A percentile compares a stretch with the other conserved stretches of the same genome.
These are phyloP conservation scores for Eufriesea mexicana DNA, from an alignment of 1,140 invertebrate genomes.

Conservation along the genomic window DNA sequence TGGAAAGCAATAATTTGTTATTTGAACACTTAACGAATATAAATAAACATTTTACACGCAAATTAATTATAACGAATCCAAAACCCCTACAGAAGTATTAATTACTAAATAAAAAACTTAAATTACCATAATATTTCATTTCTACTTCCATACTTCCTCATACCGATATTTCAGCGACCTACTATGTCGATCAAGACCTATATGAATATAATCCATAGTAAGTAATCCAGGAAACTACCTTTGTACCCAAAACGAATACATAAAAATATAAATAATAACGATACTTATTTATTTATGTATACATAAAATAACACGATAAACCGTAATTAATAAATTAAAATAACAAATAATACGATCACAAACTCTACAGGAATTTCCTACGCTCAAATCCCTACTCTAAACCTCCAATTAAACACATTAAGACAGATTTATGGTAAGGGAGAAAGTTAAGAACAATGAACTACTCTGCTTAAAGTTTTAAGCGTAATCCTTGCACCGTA, in stretches of 20 bases:
- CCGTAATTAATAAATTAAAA: background rate
- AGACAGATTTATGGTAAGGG: background rate
- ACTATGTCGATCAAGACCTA: background rate
- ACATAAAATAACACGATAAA: fast-evolving
- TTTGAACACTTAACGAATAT: background rate
- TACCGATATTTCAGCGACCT: background rate
- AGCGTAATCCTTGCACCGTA: background rate
- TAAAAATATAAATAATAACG: too few species aligned
- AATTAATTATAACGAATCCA: background rate
- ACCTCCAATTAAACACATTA: background rate
- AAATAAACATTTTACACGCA: background rate
- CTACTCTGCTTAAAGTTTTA: background rate
- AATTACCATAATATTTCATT: background rate
- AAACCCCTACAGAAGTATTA: fast-evolving
- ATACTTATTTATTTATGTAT: background rate
- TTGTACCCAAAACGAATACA: too few species aligned
- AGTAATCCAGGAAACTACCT: background rate
- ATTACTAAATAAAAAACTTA: background rate
- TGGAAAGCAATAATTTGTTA: fast-evolving
- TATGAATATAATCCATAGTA: background rate
- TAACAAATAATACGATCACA: background rate
- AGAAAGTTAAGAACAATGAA: background rate
- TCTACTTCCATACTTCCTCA: fast-evolving
- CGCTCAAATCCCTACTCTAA: fast-evolving
- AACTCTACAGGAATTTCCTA: background rate